A percentile compares a stretch with the other conserved stretches of the same genome.
Evolutionary conservation across 2,113 vertebrate genomes (phyloP).

Genomic region (Protobothrops flavoviridis): DNA sequence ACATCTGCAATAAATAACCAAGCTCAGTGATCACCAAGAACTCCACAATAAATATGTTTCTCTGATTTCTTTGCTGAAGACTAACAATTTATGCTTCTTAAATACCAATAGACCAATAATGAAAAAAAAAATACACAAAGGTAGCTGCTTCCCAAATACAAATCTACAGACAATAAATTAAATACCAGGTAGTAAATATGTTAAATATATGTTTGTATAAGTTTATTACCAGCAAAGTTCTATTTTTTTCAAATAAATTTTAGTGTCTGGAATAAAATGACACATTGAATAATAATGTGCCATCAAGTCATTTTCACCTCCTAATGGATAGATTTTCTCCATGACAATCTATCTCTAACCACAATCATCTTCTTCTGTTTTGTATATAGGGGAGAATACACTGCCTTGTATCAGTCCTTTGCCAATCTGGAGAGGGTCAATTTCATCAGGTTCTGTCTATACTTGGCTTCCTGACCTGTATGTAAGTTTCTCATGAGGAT

Average conservation of each 20-base stretch:
- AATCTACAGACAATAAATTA: neutral
- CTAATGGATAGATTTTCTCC: neutral
- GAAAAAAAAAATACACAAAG: neutral
- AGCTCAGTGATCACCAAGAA: neutral
- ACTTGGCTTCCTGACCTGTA: neutral
- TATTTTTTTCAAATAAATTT: neutral
- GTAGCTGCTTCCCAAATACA: neutral
- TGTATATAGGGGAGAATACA: neutral
- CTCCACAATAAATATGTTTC: neutral
- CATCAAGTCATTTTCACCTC: neutral
- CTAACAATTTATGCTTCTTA: neutral
- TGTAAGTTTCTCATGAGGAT: neutral
- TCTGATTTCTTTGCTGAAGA: neutral
- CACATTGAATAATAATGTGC: neutral
- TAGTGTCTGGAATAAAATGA: neutral
- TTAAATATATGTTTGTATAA: neutral
- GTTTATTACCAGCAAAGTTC: neutral
- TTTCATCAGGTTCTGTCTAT: neutral
- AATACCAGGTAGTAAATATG: neutral
- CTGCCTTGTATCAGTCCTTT: neutral
- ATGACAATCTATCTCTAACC: neutral
- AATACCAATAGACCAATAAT: neutral
- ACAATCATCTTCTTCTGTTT: neutral
- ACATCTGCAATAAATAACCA: neutral
- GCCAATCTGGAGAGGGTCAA: neutral